Conservation (phyloP, 2,113 vertebrate genomes). For the Deroptyus accipitrinus region DNA sequence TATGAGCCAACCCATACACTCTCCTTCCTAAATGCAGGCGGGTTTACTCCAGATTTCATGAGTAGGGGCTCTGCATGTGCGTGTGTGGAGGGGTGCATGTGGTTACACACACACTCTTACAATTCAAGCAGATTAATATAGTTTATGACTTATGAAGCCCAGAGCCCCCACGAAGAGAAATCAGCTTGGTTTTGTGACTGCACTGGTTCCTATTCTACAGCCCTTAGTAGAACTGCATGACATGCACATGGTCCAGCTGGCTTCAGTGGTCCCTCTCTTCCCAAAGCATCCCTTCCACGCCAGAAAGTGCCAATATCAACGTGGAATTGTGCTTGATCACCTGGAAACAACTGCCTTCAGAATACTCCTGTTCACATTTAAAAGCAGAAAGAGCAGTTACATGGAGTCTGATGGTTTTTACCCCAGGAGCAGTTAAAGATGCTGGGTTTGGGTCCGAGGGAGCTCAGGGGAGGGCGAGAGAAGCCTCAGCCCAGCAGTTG, state of each 20-base stretch:
- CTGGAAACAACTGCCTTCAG: neutral
- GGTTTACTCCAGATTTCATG: neutral
- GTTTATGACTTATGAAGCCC: neutral
- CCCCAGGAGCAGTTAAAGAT: neutral
- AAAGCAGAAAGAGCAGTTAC: neutral
- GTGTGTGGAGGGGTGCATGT: too few species aligned
- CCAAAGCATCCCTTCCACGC: neutral
- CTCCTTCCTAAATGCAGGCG: neutral
- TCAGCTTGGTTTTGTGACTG: neutral
- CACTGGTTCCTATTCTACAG: neutral
- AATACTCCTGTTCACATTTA: neutral
- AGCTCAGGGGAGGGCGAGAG: neutral
- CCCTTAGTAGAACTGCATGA: neutral
- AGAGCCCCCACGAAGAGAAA: neutral
- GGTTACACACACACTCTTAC: accelerated
- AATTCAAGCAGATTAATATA: neutral
- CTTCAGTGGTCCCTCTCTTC: neutral
- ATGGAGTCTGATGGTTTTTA: neutral
- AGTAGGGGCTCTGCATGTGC: neutral
- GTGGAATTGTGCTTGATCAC: neutral
- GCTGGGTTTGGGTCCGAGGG: neutral
- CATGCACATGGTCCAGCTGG: neutral
- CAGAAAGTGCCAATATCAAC: neutral
- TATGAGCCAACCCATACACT: neutral
- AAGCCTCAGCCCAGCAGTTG: accelerated